Evolutionary conservation across 2,113 vertebrate species (phyloP).

Genomic region (Cephalopterus ornatus): DNA sequence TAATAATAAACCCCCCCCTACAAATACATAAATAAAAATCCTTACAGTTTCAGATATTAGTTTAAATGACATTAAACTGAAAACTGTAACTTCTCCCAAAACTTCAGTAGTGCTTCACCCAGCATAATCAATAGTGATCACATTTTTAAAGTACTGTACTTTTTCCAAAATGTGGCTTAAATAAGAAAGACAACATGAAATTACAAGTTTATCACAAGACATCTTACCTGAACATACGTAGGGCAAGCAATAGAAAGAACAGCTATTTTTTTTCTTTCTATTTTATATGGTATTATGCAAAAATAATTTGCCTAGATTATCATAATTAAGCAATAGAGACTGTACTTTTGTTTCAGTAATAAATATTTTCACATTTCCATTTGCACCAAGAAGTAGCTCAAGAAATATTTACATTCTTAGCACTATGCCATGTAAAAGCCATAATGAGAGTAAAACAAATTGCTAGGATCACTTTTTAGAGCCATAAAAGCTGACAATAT

Average conservation of each 20-base stretch:
- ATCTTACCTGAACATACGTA: not conserved
- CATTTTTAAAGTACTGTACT: not conserved
- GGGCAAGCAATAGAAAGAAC: not conserved
- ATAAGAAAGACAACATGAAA: not conserved
- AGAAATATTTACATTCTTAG: slow-evolving; percentile 11
- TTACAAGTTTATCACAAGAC: not conserved
- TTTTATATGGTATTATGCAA: not conserved
- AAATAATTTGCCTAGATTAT: slow-evolving; percentile 20
- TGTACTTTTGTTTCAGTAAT: slow-evolving; percentile 20
- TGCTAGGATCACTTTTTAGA: not conserved
- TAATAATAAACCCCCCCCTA: not conserved
- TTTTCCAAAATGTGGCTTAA: not conserved
- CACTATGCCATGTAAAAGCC: not conserved
- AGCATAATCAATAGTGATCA: not conserved
- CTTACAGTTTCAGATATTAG: not conserved
- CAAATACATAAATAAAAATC: not conserved
- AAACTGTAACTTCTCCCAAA: not conserved
- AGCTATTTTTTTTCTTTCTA: not conserved
- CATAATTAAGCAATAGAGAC: slow-evolving; percentile 15
- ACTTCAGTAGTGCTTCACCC: not conserved
- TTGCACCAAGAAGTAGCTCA: not conserved
- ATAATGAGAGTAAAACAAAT: not conserved
- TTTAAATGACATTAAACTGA: not conserved
- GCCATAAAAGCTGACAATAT: not conserved
- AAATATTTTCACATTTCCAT: slow-evolving; percentile 37